Evolutionary conservation across 1,140 invertebrate species (phyloP).

Genomic region (Rhysida immarginata): DNA sequence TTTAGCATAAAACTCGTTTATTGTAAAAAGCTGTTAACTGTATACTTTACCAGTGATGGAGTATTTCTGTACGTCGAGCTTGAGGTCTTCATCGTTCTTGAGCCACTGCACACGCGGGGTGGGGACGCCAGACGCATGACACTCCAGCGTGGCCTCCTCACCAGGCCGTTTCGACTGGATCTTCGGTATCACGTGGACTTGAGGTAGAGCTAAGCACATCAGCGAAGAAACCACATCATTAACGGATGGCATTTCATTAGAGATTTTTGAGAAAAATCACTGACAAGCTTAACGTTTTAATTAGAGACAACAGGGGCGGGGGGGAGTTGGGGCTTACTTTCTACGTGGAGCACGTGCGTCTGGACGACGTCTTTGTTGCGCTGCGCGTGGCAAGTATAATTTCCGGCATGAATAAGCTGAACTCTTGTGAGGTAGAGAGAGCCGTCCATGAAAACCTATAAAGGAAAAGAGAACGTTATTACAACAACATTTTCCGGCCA

Average conservation of each 20-base stretch:
- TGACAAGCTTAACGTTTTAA: too few relatives aligned
- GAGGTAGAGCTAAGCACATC: slow-evolving; percentile 50
- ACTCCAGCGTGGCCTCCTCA: slow-evolving; percentile 48
- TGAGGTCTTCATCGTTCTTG: slow-evolving; percentile 52
- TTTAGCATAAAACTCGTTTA: background rate
- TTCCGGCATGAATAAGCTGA: slow-evolving; percentile 58
- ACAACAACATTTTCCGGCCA: too few relatives aligned
- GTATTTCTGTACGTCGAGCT: slow-evolving; percentile 40
- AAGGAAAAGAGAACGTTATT: too few relatives aligned
- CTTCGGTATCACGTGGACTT: slow-evolving; percentile 48
- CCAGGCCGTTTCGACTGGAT: slow-evolving; percentile 48
- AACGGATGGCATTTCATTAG: too few relatives aligned
- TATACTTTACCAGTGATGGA: slow-evolving; percentile 41
- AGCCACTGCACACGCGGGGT: slow-evolving; percentile 43
- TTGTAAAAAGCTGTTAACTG: too few relatives aligned
- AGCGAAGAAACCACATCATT: too few relatives aligned
- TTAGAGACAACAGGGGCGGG: too few relatives aligned
- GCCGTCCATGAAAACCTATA: slow-evolving; percentile 54
- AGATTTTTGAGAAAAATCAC: too few relatives aligned
- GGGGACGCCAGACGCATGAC: slow-evolving; percentile 52
- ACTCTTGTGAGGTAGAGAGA: slow-evolving; percentile 57
- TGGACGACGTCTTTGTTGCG: slow-evolving; percentile 57
- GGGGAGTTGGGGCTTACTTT: slow-evolving; percentile 47
- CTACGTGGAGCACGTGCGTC: slow-evolving; percentile 55
- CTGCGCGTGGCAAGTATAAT: slow-evolving; percentile 63